These are phyloP conservation scores for Solea senegalensis DNA, from an alignment of 2,113 vertebrate genomes.

Conservation along the genomic window DNA sequence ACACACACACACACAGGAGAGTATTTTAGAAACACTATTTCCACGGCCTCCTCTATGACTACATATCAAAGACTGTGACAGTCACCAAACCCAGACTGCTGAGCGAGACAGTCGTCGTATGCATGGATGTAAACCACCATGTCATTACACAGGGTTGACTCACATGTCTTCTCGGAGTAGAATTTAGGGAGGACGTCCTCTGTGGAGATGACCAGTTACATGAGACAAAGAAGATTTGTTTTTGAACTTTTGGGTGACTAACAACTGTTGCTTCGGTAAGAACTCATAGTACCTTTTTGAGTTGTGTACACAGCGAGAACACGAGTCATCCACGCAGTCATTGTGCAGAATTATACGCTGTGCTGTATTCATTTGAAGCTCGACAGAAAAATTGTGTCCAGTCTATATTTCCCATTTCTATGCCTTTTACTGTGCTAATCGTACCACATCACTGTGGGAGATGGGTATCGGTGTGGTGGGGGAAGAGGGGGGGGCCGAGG, in stretches of 20 bases:
- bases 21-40: slow-evolving; percentile 67
- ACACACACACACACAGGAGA: slow-evolving; percentile 15
- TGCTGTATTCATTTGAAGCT: slow-evolving; percentile 69
- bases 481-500: slow-evolving; percentile 45
- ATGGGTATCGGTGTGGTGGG: slow-evolving; percentile 59
- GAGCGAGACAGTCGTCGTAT: slow-evolving; percentile 38
- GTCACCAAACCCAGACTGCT: slow-evolving; percentile 49
- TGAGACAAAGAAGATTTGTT: slow-evolving; percentile 29
- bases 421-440: slow-evolving; percentile 82
- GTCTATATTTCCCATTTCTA: slow-evolving; percentile 72
- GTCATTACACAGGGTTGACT: slow-evolving; percentile 60
- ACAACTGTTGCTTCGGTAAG: slow-evolving; percentile 62
- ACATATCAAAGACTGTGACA: slow-evolving; percentile 77
- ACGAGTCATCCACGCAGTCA: slow-evolving; percentile 57
- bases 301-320: slow-evolving; percentile 52
- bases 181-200: slow-evolving; percentile 40
- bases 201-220: slow-evolving; percentile 34
- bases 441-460: slow-evolving; percentile 84
- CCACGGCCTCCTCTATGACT: slow-evolving; percentile 67
- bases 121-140: slow-evolving; percentile 65
- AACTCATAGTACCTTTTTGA: slow-evolving; percentile 53
- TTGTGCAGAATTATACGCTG: slow-evolving; percentile 60
- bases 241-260: slow-evolving; percentile 47
- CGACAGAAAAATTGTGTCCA: slow-evolving; percentile 53
- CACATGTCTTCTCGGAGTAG: slow-evolving; percentile 52